A percentile compares a stretch with the other conserved stretches of the same genome.
Evolutionary conservation across 2,888 invertebrate genomes (phyloP).

Genomic region (Conistra vaccinii): DNA sequence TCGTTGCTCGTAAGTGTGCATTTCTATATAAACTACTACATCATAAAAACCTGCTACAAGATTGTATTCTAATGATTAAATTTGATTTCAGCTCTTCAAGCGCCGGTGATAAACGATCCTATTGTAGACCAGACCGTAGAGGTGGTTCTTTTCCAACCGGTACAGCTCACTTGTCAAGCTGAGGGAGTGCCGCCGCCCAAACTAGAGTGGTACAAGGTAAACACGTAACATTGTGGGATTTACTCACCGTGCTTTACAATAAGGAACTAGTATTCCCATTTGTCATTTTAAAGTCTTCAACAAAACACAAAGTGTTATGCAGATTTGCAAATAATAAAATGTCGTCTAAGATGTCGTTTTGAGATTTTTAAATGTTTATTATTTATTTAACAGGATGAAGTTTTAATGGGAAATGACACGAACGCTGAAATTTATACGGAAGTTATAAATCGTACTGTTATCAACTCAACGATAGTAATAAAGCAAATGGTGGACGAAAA

Average conservation of each 20-base stretch:
- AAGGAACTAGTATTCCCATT: neutral
- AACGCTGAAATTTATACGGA: conserved; percentile 70
- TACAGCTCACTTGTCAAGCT: conserved; percentile 88
- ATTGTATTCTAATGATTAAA: neutral
- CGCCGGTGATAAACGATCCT: conserved; percentile 71
- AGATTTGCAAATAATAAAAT: neutral
- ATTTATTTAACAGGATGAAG: conserved; percentile 61
- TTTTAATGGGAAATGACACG: conserved; percentile 56
- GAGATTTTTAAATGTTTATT: neutral
- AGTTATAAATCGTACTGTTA: conserved; percentile 69
- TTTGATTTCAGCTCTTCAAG: conserved; percentile 68
- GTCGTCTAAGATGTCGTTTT: neutral
- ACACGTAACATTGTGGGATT: conserved; percentile 26
- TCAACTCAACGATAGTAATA: conserved; percentile 79
- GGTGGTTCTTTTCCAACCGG: conserved; percentile 70
- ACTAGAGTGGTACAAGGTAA: conserved; percentile 94
- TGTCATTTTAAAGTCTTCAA: neutral
- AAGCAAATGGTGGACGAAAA: conserved; percentile 71
- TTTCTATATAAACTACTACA: neutral
- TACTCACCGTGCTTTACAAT: neutral
- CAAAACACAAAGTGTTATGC: neutral
- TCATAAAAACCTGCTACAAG: neutral
- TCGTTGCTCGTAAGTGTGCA: conserved; percentile 76
- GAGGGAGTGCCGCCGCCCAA: conserved; percentile 92
- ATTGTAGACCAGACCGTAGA: conserved; percentile 68